These are phyloP conservation scores for Tipula helvola DNA, from an alignment of 2,888 invertebrate species.

Conservation along the genomic window DNA sequence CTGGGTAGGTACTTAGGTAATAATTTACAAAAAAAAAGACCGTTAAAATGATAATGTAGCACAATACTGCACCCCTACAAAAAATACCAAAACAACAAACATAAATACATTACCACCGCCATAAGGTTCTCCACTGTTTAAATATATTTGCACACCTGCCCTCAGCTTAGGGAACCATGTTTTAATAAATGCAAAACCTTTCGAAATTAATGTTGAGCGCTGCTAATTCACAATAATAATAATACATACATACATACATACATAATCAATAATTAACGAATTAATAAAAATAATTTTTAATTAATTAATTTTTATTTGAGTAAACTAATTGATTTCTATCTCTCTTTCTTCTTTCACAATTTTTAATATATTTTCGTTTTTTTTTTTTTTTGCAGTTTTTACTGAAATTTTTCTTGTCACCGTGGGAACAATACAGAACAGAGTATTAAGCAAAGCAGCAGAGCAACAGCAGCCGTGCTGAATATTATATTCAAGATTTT, in stretches of 20 bases:
- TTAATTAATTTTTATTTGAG: neutral
- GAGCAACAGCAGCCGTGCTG: neutral
- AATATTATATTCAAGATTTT: neutral
- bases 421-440: conserved; percentile 5
- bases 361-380: neutral
- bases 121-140: neutral
- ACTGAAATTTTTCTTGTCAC: neutral
- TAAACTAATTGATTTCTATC: conserved; percentile 7
- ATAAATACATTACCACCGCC: neutral
- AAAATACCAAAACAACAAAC: neutral
- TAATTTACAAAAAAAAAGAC: neutral
- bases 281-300: neutral
- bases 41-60: neutral
- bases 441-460: neutral
- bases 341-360: conserved; percentile 6
- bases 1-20: neutral
- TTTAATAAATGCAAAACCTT: neutral
- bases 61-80: neutral
- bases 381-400: neutral
- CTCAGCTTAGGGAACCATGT: neutral
- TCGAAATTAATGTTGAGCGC: neutral
- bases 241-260: neutral
- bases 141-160: conserved; percentile 8
- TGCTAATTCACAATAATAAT: neutral
- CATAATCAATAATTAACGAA: neutral